A percentile compares a stretch with the other conserved stretches of the same genome.
Evolutionary conservation across 2,797 vertebrate genomes (phyloP).

Genomic region (Protosalanx chinensis): DNA sequence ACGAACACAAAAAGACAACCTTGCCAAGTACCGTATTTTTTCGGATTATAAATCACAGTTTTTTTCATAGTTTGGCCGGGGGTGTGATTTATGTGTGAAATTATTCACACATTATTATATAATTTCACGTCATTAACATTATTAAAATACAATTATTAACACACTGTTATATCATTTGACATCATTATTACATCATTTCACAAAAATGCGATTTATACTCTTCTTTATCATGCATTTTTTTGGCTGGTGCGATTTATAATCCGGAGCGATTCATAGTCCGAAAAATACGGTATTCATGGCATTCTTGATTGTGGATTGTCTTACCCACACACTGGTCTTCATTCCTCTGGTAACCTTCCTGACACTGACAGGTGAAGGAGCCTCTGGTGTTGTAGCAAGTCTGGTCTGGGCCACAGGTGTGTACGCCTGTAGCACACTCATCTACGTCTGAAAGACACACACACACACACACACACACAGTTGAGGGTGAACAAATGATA

Average conservation of each 20-base stretch:
- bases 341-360: constrained; percentile 83
- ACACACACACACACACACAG: constrained; percentile 8
- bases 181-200: too few relatives aligned
- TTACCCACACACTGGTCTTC: constrained; percentile 90
- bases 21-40: neutral
- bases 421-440: constrained; percentile 82
- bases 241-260: too few relatives aligned
- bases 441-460: constrained; percentile 80
- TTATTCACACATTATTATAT: too few relatives aligned
- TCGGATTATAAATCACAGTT: too few relatives aligned
- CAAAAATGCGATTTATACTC: too few relatives aligned
- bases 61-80: too few relatives aligned
- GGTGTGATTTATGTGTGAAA: too few relatives aligned
- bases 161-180: too few relatives aligned
- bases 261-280: too few relatives aligned
- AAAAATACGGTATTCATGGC: neutral
- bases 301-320: constrained; percentile 42
- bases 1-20: neutral
- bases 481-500: constrained; percentile 17
- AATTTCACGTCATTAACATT: too few relatives aligned
- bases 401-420: constrained; percentile 87
- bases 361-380: constrained; percentile 88
- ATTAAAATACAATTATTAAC: too few relatives aligned
- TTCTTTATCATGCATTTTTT: too few relatives aligned
- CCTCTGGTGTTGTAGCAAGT: constrained; percentile 89